Evolutionary conservation across 30 jellyfish, hydroid and myxozoan genomes (phyloP), one percentile per base, ranked within the genome.

Genomic region (Cassiopea andromeda): DNA sequence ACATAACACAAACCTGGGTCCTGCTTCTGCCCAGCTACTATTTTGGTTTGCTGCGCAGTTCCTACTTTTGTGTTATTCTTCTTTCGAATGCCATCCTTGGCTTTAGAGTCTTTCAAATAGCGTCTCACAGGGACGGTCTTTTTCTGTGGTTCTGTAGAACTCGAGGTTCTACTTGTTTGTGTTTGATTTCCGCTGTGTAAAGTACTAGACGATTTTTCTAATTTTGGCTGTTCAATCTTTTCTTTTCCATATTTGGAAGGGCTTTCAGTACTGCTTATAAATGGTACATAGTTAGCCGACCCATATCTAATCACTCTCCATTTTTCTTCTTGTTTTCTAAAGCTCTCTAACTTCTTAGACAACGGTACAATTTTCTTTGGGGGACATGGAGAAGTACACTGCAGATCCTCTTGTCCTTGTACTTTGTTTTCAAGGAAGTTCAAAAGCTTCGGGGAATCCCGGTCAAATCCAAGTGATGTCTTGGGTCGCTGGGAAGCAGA

Each of bases 391-490:
- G 84, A 48, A n/a, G n/a, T n/a, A n/a, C n/a, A n/a, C n/a, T n/a
- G n/a, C n/a, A n/a, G n/a, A n/a, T n/a, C n/a, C n/a, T n/a, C n/a
- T n/a, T n/a, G n/a, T n/a, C n/a, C n/a, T n/a, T n/a, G n/a, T n/a
- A n/a, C n/a, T 64, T 44, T 83, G 60, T 5, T 54, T 4, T 68
- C 81, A 44, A 61, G 48, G 58, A 87, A 78, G 49, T 50, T 69
- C 2, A 75, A 61, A 38, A 87, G 17, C 12, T 77, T 73, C 1
- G 94, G 81, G 1, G 72, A 13, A 44, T 87, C 94, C 48, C 94
- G 72, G 45, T 87, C 94, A 54, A 87, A 87, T n/a, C 94, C 94
- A 19, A 87, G 94, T 1, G 94, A 87, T 14, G 94, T 87, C 66
- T 87, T 88, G 13, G 94, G 94, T 17, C 94, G 50, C 7, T 70